Percentiles rank a stretch among this genome's conserved stretches.
phyloP scores from a whole-genome alignment of 2,113 vertebrate species.

The Leuciscus idus region DNA sequence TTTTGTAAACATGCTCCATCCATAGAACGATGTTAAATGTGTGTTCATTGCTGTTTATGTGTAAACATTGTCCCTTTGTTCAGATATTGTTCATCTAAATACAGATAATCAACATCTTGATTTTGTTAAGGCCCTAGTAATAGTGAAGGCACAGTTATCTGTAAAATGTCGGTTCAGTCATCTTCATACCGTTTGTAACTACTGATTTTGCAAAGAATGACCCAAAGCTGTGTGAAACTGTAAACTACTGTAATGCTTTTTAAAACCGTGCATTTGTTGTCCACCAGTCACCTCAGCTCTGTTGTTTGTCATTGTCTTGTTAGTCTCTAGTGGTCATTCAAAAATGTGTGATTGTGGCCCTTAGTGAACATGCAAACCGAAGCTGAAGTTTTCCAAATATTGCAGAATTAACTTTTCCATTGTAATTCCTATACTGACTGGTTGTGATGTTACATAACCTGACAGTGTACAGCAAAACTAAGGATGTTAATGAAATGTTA shows the following conservation, averaged over 20 bases:
- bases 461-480: constrained; percentile 1
- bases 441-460: not conserved
- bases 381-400: constrained; percentile 12
- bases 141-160: not conserved
- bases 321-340: not conserved
- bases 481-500: not conserved
- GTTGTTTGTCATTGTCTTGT: constrained; percentile 24
- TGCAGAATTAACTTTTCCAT: not conserved
- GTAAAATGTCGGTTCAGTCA: not conserved
- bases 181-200: not conserved
- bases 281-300: not conserved
- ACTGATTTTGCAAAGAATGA: constrained; percentile 6
- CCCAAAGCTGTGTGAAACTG: constrained; percentile 31
- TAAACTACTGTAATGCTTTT: not conserved
- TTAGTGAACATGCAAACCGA: not conserved
- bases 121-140: constrained; percentile 21
- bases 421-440: constrained; percentile 5
- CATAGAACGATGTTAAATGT: not conserved
- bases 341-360: not conserved
- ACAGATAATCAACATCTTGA: not conserved
- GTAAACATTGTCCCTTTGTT: constrained; percentile 28
- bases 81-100: constrained; percentile 14
- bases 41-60: constrained; percentile 24
- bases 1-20: not conserved
- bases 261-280: not conserved